Conservation (phyloP, 2,888 invertebrate genomes). For the Epiperipatus broadwayi region DNA sequence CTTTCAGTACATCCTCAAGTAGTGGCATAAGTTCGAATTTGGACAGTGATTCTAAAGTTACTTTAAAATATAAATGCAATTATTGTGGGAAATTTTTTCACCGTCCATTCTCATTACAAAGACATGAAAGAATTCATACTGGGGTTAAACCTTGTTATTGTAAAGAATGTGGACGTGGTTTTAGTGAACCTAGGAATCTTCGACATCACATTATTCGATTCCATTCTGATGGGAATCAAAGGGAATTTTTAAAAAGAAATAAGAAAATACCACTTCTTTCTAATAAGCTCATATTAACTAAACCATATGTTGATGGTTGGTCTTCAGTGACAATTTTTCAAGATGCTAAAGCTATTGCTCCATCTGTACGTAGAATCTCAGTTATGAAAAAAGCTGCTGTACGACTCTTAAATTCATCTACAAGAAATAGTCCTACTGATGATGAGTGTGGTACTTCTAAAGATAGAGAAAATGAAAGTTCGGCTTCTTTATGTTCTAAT, state of each 20-base stretch:
- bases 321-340: too few relatives aligned
- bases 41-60: slow-evolving; percentile 17
- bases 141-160: slow-evolving; percentile 27
- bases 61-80: too few relatives aligned
- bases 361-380: slow-evolving; percentile 15
- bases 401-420: slow-evolving; percentile 16
- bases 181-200: slow-evolving; percentile 26
- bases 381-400: slow-evolving; percentile 18
- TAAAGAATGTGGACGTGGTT: slow-evolving; percentile 27
- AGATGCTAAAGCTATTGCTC: too few relatives aligned
- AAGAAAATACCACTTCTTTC: too few relatives aligned
- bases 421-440: slow-evolving; percentile 16
- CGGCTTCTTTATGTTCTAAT: slow-evolving; percentile 4
- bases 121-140: slow-evolving; percentile 29
- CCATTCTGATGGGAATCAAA: slow-evolving; percentile 21
- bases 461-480: slow-evolving; percentile 3
- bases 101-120: slow-evolving; percentile 25
- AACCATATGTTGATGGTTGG: too few relatives aligned
- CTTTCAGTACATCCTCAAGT: too few relatives aligned
- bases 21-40: too few relatives aligned
- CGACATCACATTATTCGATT: slow-evolving; percentile 27
- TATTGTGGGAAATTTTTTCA: slow-evolving; percentile 28
- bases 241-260: slow-evolving; percentile 17
- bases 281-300: too few relatives aligned
- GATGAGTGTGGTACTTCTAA: slow-evolving; percentile 5